These are phyloP conservation scores for Hipposideros larvatus DNA, from an alignment of 2,797 vertebrate species.

Conservation along the genomic window DNA sequence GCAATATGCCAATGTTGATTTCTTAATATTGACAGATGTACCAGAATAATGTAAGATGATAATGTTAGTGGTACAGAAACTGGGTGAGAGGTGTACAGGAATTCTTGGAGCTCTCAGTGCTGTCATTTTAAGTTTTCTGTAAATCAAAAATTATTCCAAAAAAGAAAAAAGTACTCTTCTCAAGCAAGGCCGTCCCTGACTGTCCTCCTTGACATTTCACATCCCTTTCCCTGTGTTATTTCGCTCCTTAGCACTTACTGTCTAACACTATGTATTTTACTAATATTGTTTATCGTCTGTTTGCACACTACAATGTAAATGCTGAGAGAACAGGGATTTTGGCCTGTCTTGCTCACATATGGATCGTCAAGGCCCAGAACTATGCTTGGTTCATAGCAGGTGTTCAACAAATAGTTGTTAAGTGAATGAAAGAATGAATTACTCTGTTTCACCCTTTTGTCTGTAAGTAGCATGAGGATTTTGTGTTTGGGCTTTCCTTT, in stretches of 20 bases:
- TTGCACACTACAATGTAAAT: background rate
- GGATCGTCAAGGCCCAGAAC: background rate
- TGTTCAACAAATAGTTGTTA: conserved; percentile 49
- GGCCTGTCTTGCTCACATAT: conserved; percentile 3
- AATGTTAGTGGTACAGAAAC: background rate
- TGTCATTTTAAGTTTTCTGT: conserved; percentile 13
- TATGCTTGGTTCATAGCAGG: conserved; percentile 30
- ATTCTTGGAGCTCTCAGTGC: background rate
- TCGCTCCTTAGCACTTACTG: background rate
- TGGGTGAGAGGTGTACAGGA: background rate
- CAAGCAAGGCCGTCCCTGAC: background rate
- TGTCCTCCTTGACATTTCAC: conserved; percentile 7
- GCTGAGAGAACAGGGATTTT: conserved; percentile 27
- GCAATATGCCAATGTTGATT: background rate
- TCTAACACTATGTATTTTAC: background rate
- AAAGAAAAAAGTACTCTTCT: background rate
- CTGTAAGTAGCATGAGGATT: background rate
- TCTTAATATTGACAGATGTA: conserved; percentile 24
- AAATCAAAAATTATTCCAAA: conserved; percentile 8
- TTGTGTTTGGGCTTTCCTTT: background rate
- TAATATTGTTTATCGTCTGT: conserved; percentile 12
- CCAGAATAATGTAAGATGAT: background rate
- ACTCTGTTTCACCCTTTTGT: background rate
- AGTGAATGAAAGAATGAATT: conserved; percentile 30
- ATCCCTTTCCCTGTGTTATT: conserved; percentile 12